These are phyloP conservation scores for Ptychobarbus kaznakovi DNA, from an alignment of 2,797 vertebrate species.

Conservation along the genomic window DNA sequence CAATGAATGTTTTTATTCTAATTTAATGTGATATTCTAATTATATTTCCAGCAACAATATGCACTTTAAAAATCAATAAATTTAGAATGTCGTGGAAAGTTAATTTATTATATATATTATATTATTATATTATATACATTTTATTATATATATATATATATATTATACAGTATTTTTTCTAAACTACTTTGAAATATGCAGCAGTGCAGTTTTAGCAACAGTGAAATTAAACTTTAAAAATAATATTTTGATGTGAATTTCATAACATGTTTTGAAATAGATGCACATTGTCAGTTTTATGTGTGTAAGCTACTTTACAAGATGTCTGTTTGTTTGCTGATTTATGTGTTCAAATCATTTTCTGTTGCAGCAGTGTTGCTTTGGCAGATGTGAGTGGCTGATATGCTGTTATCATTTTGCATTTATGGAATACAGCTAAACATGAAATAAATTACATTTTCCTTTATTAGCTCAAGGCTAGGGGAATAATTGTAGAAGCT, in stretches of 20 bases:
- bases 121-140: no score
- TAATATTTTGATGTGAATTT: background rate
- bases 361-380: conserved; percentile 62
- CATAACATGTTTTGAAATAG: background rate
- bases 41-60: no score
- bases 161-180: background rate
- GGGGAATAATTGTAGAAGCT: conserved; percentile 25
- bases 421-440: conserved; percentile 56
- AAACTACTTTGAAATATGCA: background rate
- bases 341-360: conserved; percentile 63
- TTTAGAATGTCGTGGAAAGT: no score
- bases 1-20: no score
- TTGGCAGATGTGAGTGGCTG: conserved; percentile 61
- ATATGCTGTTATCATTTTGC: conserved; percentile 72
- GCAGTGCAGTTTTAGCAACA: background rate
- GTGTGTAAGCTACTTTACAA: background rate
- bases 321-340: conserved; percentile 62
- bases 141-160: no score
- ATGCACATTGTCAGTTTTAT: background rate
- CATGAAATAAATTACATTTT: conserved; percentile 19
- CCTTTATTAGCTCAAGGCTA: conserved; percentile 10
- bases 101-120: no score
- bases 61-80: no score
- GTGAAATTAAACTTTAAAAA: background rate
- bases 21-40: no score